Conservation (phyloP, 1,140 invertebrate species). For the Eufriesea mexicana region DNA sequence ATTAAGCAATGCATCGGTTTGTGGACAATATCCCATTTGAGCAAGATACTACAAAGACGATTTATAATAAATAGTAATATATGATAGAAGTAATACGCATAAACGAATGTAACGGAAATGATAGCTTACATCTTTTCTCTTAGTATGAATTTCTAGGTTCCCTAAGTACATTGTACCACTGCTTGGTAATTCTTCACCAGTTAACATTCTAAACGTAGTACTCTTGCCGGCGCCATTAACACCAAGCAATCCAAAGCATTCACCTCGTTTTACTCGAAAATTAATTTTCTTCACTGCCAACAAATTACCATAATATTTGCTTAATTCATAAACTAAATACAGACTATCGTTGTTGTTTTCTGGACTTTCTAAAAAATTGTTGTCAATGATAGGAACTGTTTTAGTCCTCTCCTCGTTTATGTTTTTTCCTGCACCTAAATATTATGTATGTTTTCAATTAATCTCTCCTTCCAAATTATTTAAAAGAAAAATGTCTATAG, state of each 20-base stretch:
- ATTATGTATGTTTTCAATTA: neutral
- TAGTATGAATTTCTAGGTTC: slow-evolving; percentile 74
- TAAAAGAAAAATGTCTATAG: slow-evolving; percentile 1
- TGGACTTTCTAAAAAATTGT: slow-evolving; percentile 10
- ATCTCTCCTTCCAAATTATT: neutral
- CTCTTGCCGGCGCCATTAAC: slow-evolving; percentile 94
- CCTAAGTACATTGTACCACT: slow-evolving; percentile 83
- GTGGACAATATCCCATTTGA: slow-evolving; percentile 87
- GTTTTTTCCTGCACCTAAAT: neutral
- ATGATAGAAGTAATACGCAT: neutral
- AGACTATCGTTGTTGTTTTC: slow-evolving; percentile 62
- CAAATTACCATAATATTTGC: slow-evolving; percentile 87
- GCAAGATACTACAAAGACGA: slow-evolving; percentile 79
- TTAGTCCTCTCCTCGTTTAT: slow-evolving; percentile 1
- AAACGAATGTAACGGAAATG: neutral
- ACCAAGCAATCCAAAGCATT: slow-evolving; percentile 96
- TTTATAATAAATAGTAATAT: neutral
- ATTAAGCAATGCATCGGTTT: slow-evolving; percentile 88
- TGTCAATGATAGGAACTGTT: neutral
- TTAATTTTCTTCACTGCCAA: slow-evolving; percentile 89
- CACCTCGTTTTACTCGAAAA: slow-evolving; percentile 85
- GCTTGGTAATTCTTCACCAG: slow-evolving; percentile 88
- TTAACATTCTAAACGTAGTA: slow-evolving; percentile 94
- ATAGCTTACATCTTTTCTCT: slow-evolving; percentile 80
- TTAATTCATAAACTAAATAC: slow-evolving; percentile 82